Evolutionary conservation across 2,888 invertebrate genomes (phyloP).

Genomic region (Eretmocerus hayati): DNA sequence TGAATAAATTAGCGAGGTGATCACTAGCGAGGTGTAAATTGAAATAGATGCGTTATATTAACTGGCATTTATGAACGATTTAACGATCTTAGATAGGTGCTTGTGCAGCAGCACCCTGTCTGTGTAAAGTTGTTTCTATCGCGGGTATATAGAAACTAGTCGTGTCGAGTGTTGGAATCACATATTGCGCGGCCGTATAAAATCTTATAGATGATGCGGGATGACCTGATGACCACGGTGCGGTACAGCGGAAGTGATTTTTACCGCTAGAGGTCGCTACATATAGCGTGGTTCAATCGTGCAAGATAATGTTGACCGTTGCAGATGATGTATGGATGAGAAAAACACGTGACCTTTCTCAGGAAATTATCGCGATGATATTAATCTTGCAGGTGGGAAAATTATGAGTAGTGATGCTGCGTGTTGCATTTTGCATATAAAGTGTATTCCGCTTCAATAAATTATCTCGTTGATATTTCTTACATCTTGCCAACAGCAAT

Average conservation of each 20-base stretch:
- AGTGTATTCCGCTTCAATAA: too few species aligned
- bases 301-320: constrained; percentile 4
- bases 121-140: constrained; percentile 5
- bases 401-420: too few species aligned
- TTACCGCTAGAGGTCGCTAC: constrained; percentile 12
- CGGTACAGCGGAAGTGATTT: constrained; percentile 17
- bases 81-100: constrained; percentile 8
- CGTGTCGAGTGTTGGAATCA: constrained; percentile 7
- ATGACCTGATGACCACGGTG: neutral
- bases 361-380: too few species aligned
- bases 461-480: too few species aligned
- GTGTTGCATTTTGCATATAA: too few species aligned
- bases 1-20: constrained; percentile 19
- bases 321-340: too few species aligned
- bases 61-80: constrained; percentile 21
- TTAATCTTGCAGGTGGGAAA: too few species aligned
- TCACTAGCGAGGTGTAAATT: constrained; percentile 19
- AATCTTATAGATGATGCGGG: too few species aligned
- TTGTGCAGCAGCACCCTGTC: neutral
- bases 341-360: too few species aligned
- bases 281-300: neutral
- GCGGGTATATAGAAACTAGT: neutral
- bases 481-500: too few species aligned
- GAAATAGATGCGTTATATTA: constrained; percentile 23
- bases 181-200: too few species aligned